A percentile compares a stretch with the other conserved stretches of the same genome.
Conservation (phyloP, 2,797 vertebrate genomes). For the Calcarius lapponicus region DNA sequence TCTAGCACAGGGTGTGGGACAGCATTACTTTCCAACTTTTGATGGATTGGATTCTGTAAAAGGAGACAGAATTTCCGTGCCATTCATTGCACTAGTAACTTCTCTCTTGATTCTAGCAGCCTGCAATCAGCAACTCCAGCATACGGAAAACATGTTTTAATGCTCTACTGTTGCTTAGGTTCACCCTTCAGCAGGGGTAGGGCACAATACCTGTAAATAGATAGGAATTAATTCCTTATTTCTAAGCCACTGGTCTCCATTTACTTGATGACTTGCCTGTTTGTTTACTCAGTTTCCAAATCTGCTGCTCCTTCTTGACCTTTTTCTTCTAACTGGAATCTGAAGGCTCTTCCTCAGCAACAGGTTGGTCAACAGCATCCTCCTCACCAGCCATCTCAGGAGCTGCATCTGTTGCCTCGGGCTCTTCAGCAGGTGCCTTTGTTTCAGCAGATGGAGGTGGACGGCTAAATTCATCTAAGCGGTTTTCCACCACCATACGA, state of each 20-base stretch:
- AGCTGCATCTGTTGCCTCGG: neutral
- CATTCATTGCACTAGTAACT: neutral
- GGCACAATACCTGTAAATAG: neutral
- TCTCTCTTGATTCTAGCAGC: neutral
- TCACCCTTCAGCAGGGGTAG: neutral
- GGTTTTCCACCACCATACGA: slow-evolving; percentile 75
- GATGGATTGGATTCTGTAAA: neutral
- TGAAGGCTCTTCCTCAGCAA: neutral
- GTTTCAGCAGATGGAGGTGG: neutral
- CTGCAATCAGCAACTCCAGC: neutral
- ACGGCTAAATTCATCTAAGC: slow-evolving; percentile 55
- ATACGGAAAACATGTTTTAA: neutral
- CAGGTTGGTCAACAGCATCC: neutral
- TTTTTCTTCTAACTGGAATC: neutral
- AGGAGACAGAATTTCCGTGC: neutral
- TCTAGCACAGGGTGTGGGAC: neutral
- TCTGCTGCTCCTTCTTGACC: neutral
- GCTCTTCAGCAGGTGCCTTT: neutral
- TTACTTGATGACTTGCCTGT: neutral
- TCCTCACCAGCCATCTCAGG: neutral
- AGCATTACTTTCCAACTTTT: neutral
- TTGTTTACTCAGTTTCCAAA: neutral
- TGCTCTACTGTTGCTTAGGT: neutral
- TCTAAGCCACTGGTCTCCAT: neutral
- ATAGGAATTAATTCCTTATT: neutral